Percentiles rank a stretch among this genome's conserved stretches.
These are phyloP conservation scores for Panurus biarmicus DNA, from an alignment of 2,113 vertebrate genomes.

Conservation along the genomic window DNA sequence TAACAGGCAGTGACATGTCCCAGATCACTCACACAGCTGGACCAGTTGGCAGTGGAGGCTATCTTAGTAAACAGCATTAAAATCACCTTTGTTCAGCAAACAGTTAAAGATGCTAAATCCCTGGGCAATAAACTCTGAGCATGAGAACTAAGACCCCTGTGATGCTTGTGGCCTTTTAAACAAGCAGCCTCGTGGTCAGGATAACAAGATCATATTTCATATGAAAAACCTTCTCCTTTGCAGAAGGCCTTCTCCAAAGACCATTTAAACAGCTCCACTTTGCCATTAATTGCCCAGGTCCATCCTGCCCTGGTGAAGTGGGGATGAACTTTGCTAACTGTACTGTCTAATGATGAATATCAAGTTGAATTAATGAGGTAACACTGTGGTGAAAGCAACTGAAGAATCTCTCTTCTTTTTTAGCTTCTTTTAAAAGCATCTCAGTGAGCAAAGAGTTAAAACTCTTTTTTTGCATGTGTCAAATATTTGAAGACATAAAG, in stretches of 20 bases:
- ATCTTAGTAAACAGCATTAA: background rate
- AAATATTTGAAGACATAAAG: background rate
- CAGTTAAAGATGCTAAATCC: background rate
- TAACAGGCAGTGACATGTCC: rapidly evolving
- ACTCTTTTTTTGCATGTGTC: background rate
- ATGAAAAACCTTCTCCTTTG: background rate
- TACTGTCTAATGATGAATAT: background rate
- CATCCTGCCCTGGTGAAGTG: background rate
- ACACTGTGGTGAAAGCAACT: rapidly evolving
- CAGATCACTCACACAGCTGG: background rate
- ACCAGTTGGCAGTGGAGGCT: background rate
- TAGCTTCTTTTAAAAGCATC: background rate
- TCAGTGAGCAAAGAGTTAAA: background rate
- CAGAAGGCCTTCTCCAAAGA: background rate
- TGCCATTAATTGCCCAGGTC: background rate
- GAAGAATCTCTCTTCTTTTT: background rate
- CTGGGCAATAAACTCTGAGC: background rate
- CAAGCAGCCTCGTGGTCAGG: background rate
- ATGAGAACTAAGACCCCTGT: background rate
- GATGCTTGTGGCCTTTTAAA: background rate
- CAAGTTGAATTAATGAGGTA: background rate
- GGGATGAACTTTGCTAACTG: background rate
- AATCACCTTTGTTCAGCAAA: background rate
- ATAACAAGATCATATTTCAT: background rate
- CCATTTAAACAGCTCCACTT: background rate